phyloP scores from a whole-genome alignment of 2,888 invertebrate species.

The Diogma glabrata region DNA sequence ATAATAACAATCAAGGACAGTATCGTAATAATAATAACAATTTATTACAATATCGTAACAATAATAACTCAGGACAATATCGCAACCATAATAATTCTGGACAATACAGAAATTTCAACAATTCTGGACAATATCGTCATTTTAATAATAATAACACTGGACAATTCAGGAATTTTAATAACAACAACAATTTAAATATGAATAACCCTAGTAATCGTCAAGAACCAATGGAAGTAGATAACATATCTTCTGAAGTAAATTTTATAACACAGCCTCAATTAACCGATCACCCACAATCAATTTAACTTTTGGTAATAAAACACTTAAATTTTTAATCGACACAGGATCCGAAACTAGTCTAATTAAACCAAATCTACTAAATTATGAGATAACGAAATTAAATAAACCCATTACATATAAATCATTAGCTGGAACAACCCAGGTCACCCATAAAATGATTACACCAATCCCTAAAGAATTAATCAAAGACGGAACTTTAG shows the following conservation, averaged over 20 bases:
- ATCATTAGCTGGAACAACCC: conserved; percentile 8
- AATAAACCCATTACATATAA: conserved; percentile 9
- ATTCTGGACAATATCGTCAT: no score
- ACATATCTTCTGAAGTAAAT: background rate
- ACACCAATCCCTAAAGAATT: conserved; percentile 11
- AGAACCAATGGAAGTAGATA: background rate
- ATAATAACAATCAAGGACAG: no score
- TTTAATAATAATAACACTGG: no score
- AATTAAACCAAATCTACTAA: conserved; percentile 9
- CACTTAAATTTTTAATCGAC: conserved; percentile 10
- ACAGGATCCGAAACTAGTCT: conserved; percentile 12
- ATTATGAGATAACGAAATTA: conserved; percentile 4
- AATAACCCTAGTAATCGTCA: no score
- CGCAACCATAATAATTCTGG: no score
- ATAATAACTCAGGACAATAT: no score
- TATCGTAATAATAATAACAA: no score
- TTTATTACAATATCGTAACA: no score
- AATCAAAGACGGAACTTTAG: conserved; percentile 5
- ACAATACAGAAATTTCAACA: no score
- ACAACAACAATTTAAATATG: no score
- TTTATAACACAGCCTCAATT: conserved; percentile 48
- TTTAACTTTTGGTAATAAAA: conserved; percentile 8
- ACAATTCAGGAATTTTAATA: no score
- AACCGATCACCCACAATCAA: conserved; percentile 43
- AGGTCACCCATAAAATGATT: conserved; percentile 9